These are phyloP conservation scores for Helostoma temminkii DNA, from an alignment of 2,797 vertebrate species.

Conservation along the genomic window DNA sequence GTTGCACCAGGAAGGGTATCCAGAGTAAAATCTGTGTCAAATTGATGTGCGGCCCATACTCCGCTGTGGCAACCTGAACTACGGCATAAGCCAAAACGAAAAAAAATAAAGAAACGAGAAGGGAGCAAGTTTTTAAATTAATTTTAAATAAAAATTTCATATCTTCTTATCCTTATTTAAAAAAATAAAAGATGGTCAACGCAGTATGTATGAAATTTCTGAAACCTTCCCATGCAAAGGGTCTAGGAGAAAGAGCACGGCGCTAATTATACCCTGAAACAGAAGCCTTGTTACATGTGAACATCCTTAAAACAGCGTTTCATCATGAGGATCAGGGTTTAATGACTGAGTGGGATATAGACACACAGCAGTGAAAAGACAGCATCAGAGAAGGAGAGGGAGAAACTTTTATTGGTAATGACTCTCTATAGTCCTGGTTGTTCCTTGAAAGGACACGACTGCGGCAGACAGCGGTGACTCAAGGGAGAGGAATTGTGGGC, in stretches of 20 bases:
- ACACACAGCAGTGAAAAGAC: conserved; percentile 45
- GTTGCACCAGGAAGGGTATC: too few relatives aligned
- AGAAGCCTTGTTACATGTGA: conserved; percentile 57
- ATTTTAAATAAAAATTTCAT: too few relatives aligned
- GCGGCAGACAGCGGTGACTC: conserved; percentile 68
- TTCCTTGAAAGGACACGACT: conserved; percentile 74
- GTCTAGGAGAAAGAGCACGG: conserved; percentile 54
- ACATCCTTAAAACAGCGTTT: conserved; percentile 76
- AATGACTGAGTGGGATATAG: conserved; percentile 73
- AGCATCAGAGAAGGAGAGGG: conserved; percentile 58
- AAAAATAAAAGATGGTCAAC: conserved; percentile 56
- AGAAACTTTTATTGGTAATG: conserved; percentile 78
- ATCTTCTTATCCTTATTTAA: too few relatives aligned
- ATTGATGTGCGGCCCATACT: too few relatives aligned
- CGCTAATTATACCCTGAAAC: conserved; percentile 72
- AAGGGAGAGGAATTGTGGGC: conserved; percentile 65
- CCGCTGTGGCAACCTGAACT: too few relatives aligned
- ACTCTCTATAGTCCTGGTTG: conserved; percentile 63
- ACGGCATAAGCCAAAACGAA: too few relatives aligned
- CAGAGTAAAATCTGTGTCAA: too few relatives aligned
- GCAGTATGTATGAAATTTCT: conserved; percentile 55
- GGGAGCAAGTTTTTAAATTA: too few relatives aligned
- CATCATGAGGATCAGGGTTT: conserved; percentile 73
- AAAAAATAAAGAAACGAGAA: too few relatives aligned
- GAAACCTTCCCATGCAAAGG: conserved; percentile 49